Conservation (phyloP, 2,113 vertebrate genomes). For the Platysteira castanea region DNA sequence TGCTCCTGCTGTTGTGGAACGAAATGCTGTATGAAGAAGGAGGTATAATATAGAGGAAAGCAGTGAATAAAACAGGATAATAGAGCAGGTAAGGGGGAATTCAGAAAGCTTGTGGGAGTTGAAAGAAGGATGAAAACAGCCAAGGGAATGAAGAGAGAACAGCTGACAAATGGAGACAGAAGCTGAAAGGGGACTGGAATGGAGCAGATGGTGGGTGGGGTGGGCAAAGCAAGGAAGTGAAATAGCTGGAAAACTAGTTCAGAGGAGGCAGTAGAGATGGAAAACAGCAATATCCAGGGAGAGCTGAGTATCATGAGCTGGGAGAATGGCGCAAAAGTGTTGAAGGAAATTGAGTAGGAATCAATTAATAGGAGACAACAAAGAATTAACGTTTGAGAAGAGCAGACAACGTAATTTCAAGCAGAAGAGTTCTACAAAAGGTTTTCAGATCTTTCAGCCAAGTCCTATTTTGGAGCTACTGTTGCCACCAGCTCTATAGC, state of each 20-base stretch:
- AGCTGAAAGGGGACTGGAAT: background rate
- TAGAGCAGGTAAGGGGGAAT: constrained; percentile 7
- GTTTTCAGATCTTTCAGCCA: background rate
- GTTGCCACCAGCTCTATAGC: background rate
- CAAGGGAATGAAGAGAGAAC: background rate
- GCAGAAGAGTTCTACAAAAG: background rate
- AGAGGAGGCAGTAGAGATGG: background rate
- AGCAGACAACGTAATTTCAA: background rate
- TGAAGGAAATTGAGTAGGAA: background rate
- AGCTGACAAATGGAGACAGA: background rate
- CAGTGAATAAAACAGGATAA: background rate
- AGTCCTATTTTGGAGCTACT: background rate
- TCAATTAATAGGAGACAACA: background rate
- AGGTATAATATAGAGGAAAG: background rate
- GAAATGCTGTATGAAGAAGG: constrained; percentile 14
- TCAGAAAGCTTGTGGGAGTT: constrained; percentile 6
- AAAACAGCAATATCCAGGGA: background rate
- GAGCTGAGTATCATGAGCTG: background rate
- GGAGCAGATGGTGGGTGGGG: constrained; percentile 8
- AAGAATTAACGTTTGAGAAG: background rate
- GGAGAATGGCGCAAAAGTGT: background rate
- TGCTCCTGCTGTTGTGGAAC: background rate
- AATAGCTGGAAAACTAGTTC: background rate
- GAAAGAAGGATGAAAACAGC: constrained; percentile 9
- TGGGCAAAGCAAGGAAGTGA: background rate